phyloP scores from a whole-genome alignment of 1,140 invertebrate species.

The Lasioglossum albipes region DNA sequence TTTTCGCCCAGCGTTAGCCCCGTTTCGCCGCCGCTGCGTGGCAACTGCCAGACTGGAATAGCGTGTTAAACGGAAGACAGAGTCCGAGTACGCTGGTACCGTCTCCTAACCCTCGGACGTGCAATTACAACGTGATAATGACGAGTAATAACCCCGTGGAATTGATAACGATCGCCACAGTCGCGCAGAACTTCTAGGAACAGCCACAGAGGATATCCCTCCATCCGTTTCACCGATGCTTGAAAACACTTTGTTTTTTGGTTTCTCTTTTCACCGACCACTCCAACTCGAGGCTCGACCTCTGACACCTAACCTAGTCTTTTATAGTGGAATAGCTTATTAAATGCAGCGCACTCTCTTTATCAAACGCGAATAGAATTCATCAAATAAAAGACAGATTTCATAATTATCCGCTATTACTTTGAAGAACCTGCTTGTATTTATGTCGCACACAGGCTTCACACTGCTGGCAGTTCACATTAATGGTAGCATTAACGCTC shows the following conservation, averaged over 20 bases:
- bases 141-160: constrained; percentile 21
- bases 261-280: no score
- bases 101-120: neutral
- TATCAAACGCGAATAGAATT: no score
- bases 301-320: no score
- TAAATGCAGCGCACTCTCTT: no score
- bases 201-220: neutral
- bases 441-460: no score
- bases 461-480: no score
- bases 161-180: constrained; percentile 14
- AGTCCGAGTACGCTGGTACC: neutral
- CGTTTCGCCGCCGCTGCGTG: constrained; percentile 17
- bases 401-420: no score
- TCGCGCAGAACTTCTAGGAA: neutral
- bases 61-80: constrained; percentile 3
- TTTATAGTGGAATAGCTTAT: no score
- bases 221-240: neutral
- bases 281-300: no score
- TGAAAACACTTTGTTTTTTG: neutral
- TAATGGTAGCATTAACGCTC: no score
- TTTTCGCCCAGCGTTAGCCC: constrained; percentile 43
- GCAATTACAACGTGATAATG: constrained; percentile 37
- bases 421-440: no score
- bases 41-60: constrained; percentile 9
- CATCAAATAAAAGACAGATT: no score